Percentiles rank a stretch among this genome's conserved stretches.
Conservation (phyloP, 2,888 invertebrate genomes). For the Encarsia formosa region DNA sequence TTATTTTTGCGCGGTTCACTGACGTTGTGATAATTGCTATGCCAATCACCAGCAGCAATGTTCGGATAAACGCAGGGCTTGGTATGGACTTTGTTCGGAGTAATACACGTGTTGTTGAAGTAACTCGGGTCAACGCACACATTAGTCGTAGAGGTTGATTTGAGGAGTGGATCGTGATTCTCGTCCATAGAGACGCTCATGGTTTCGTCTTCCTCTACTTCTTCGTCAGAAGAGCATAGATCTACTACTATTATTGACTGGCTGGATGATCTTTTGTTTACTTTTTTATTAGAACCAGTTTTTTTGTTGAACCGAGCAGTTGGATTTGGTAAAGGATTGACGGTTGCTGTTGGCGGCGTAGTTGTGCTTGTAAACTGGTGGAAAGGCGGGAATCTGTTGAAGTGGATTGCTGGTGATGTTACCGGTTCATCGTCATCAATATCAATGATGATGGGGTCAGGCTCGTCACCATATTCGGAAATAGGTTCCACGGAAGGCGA, state of each 20-base stretch:
- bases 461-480: conserved; percentile 24
- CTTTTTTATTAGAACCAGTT: too few relatives aligned
- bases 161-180: background rate
- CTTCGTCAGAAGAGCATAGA: background rate
- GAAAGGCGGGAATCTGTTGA: background rate
- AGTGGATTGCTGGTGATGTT: background rate
- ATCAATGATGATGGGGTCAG: conserved; percentile 30
- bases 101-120: too few relatives aligned
- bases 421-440: conserved; percentile 27
- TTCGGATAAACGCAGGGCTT: too few relatives aligned
- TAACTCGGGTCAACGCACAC: too few relatives aligned
- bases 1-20: too few relatives aligned
- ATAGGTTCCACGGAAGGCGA: conserved; percentile 24
- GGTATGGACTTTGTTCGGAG: too few relatives aligned
- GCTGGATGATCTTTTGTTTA: too few relatives aligned
- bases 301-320: too few relatives aligned
- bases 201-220: background rate
- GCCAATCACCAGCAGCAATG: too few relatives aligned
- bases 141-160: too few relatives aligned
- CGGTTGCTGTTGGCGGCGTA: background rate
- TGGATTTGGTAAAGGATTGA: too few relatives aligned
- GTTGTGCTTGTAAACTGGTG: background rate
- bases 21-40: too few relatives aligned
- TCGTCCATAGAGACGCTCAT: background rate
- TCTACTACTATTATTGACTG: background rate